Conservation (phyloP, 2,888 invertebrate species). For the Julus scanicus region DNA sequence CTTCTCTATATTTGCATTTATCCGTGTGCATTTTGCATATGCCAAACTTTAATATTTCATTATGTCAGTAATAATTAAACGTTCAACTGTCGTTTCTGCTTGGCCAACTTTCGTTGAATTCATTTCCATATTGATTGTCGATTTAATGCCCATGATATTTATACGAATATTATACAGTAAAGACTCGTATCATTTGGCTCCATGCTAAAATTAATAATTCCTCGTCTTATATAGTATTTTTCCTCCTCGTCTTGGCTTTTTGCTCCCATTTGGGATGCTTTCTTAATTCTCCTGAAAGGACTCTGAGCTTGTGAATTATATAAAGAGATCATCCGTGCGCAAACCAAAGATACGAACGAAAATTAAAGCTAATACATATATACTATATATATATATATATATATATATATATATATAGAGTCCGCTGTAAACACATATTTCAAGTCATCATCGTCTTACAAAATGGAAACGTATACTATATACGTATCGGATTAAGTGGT, state of each 20-base stretch:
- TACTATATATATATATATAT: neutral
- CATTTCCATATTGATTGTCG: slow-evolving; percentile 36
- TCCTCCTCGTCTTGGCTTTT: slow-evolving; percentile 23
- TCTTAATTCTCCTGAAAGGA: slow-evolving; percentile 38
- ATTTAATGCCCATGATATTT: slow-evolving; percentile 37
- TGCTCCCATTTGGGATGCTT: slow-evolving; percentile 27
- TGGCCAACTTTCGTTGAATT: slow-evolving; percentile 21
- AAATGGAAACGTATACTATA: neutral
- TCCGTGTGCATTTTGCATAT: neutral
- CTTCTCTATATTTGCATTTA: neutral
- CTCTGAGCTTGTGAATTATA: slow-evolving; percentile 14
- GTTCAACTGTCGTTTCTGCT: slow-evolving; percentile 39
- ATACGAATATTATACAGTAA: slow-evolving; percentile 44
- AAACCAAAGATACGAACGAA: slow-evolving; percentile 5
- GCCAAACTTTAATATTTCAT: slow-evolving; percentile 46
- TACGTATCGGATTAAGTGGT: neutral
- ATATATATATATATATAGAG: neutral
- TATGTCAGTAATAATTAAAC: slow-evolving; percentile 52
- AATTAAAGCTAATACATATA: neutral
- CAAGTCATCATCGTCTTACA: neutral
- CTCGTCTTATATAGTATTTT: neutral
- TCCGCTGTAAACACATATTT: neutral
- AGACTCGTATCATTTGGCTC: slow-evolving; percentile 19
- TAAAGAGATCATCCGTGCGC: slow-evolving; percentile 32
- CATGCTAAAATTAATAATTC: slow-evolving; percentile 40